Base-by-base conservation (phyloP, 1,140 invertebrate genomes). In the Cyphomyrmex costatus region DNA sequence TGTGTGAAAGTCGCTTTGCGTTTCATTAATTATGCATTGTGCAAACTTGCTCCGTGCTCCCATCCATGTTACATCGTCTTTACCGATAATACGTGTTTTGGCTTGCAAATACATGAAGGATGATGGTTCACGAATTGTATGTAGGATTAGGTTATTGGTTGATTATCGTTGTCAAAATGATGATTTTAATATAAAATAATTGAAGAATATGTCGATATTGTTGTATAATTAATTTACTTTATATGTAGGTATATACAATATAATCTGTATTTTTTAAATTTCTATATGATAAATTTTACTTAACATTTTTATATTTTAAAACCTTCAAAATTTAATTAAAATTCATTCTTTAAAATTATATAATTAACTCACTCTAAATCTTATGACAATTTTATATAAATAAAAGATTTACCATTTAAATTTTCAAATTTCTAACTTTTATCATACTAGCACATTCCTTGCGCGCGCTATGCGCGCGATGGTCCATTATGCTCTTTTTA, bases 21-120 rank as follows among this genome's bases (percentile, higher is more conserved):
- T 46, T 60, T 16, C 12, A 60, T 82, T 82, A 82, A 73, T 73
- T 71, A 82, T 82, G 46, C 49, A 80, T 56, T 33, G 30, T 70
- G 21, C 19, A 58, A 82, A 82, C 79, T 60, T 82, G 78, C 30
- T 6, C 21, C 3, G 21, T 8, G 21, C 51, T 33, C 19, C 19
- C 33, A 36, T 73, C 14, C 14, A 19, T 10, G 21, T 82, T 82
- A 71, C 33, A 82, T 71, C 79, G 12, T 58, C 79, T 73, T 82
- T 21, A 56, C 56, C 36, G 51, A 82, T 73, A 73, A 73, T 80
- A 56, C 33, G 33, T 73, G 53, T 36, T 73, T 36, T 58, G 79
- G 2, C 46, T 73, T 71, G 36, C 16, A 33, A 82, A 71, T 71
- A 19, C 14, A 70, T 24, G 19, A 71, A 24, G 24, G 12, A 30